Evolutionary conservation across 2,113 vertebrate species (phyloP).

Genomic region (Elachura formosa): DNA sequence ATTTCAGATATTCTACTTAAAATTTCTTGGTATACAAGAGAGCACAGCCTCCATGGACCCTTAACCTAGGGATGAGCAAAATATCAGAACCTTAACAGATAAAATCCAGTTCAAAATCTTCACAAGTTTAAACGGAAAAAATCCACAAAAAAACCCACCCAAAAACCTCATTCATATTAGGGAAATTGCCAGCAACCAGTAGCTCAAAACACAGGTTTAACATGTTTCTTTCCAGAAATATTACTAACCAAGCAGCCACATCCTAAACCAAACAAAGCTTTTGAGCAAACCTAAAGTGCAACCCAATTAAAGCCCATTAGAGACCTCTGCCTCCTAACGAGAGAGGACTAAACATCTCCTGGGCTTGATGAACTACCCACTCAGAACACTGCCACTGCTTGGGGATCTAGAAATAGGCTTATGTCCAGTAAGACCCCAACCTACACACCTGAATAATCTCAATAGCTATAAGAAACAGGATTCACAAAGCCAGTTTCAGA

Average conservation of each 20-base stretch:
- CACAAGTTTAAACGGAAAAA: background rate
- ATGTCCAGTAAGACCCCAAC: background rate
- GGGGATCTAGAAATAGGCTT: background rate
- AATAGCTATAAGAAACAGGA: background rate
- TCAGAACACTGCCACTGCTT: background rate
- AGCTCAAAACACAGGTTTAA: background rate
- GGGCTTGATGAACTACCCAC: background rate
- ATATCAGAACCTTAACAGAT: background rate
- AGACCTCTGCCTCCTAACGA: background rate
- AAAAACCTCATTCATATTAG: background rate
- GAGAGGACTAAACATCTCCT: background rate
- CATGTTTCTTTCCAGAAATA: background rate
- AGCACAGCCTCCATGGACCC: background rate
- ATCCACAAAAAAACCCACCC: background rate
- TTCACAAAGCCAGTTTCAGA: background rate
- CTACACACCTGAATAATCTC: background rate
- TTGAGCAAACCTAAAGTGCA: background rate
- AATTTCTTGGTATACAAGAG: background rate
- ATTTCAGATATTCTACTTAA: background rate
- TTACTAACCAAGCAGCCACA: background rate
- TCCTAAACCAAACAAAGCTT: background rate
- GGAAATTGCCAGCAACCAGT: background rate
- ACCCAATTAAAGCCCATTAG: background rate
- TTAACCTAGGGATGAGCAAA: background rate
- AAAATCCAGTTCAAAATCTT: background rate